These are phyloP conservation scores for Ectemnius lituratus DNA, from an alignment of 2,888 invertebrate genomes.

Conservation along the genomic window DNA sequence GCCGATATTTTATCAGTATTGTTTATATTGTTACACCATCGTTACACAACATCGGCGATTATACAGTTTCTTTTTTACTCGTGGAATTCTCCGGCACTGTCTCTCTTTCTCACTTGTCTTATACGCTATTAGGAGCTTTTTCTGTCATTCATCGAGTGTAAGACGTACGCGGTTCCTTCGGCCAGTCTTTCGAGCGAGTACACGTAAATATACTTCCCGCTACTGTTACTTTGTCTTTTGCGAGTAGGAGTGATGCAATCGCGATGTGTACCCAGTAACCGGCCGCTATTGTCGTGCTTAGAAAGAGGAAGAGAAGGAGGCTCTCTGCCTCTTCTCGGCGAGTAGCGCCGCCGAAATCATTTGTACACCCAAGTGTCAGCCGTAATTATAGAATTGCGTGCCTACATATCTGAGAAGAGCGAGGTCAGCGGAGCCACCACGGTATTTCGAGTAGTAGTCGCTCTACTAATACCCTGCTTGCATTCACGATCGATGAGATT, in stretches of 20 bases:
- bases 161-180: too few species aligned
- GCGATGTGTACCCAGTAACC: constrained; percentile 36
- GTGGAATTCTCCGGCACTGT: neutral
- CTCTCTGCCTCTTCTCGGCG: too few species aligned
- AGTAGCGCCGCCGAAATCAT: constrained; percentile 31
- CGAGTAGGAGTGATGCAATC: constrained; percentile 51
- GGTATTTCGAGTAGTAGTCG: constrained; percentile 20
- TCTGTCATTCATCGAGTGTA: constrained; percentile 5
- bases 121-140: constrained; percentile 32
- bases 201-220: neutral
- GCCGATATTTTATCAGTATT: constrained; percentile 23
- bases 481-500: neutral
- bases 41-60: constrained; percentile 26
- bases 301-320: neutral
- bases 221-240: constrained; percentile 48
- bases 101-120: neutral
- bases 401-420: constrained; percentile 36
- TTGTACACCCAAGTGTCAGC: constrained; percentile 36
- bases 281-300: constrained; percentile 45
- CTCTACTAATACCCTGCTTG: too few species aligned
- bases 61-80: constrained; percentile 27
- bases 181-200: too few species aligned
- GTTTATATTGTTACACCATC: constrained; percentile 44
- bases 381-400: constrained; percentile 53
- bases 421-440: constrained; percentile 16